Base-by-base conservation (phyloP, 2,113 vertebrate species). In the Hyaena hyaena region DNA sequence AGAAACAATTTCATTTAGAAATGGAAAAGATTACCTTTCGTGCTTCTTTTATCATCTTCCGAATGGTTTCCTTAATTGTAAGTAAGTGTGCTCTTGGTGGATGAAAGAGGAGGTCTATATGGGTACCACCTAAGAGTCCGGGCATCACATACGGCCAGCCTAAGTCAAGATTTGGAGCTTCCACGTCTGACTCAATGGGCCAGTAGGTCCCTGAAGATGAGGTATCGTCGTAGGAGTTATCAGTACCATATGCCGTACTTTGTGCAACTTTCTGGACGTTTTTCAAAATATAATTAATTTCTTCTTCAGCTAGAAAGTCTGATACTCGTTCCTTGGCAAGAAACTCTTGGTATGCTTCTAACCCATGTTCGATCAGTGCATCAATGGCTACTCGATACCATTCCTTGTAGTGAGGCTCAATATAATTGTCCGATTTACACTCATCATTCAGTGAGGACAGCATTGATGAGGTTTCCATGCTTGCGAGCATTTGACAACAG, bases 181-280 rank as follows among this genome's bases (percentile, higher is more conserved):
- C 99, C 95, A 99, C 99, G 84, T 99, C 99, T 0, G 99, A 99
- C 93, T 99, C 99, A 66, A 99, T 68, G 7, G 99, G 99, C 99
- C 99, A 99, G 96, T 99, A 99, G 0, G 99, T 99, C 90, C 99
- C 99, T 0, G 99, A 99, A 39, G 99, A 99, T 12, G 99, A 99
- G 0, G 98, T 96, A 39, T 98, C 99, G 88, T 99, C 99, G 4
- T 55, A 69, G n/a, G 97, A 87, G 77, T 96, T 95, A n/a, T 98
- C 98, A n/a, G 89, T 97, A 23, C 99, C 98, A 82, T 99, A 99
- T 17, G 86, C 15, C 5, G 98, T 95, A 28, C 76, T 99, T 83
- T 98, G 98, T 28, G 97, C 95, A 79, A 98, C 87, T 93, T 99
- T 98, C 95, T 99, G 98, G 31, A 98, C 98, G 17, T 99, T 99